Evolutionary conservation across 2,797 vertebrate species (phyloP).

Genomic region (Diplodus puntazzo): DNA sequence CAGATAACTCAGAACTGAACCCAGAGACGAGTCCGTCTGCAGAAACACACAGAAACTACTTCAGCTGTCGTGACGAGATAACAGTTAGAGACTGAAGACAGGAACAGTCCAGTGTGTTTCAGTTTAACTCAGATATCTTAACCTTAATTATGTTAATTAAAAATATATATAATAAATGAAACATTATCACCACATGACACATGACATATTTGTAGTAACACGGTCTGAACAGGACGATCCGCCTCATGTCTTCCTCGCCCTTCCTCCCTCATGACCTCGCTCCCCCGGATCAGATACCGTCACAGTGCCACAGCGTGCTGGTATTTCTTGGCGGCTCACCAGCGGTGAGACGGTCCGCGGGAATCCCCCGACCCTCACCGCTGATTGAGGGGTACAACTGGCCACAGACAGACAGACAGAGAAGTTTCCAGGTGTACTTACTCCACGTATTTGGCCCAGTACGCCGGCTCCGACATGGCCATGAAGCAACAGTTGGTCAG

Average conservation of each 20-base stretch:
- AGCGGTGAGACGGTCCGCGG: not conserved
- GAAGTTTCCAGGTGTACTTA: conserved; percentile 86
- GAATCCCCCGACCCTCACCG: not conserved
- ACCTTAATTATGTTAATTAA: too few relatives aligned
- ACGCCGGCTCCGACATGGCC: conserved; percentile 94
- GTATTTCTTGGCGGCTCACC: not conserved
- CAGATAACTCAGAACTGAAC: too few relatives aligned
- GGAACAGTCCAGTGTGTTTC: too few relatives aligned
- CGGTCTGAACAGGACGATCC: not conserved
- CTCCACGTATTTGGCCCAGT: conserved; percentile 98
- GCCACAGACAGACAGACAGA: conserved; percentile 12
- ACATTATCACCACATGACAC: too few relatives aligned
- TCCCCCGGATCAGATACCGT: not conserved
- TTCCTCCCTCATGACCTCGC: not conserved
- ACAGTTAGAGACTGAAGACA: too few relatives aligned
- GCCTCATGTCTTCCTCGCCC: not conserved
- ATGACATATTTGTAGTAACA: too few relatives aligned
- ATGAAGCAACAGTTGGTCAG: conserved; percentile 99
- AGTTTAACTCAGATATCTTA: too few relatives aligned
- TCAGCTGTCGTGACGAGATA: too few relatives aligned
- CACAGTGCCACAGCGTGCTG: not conserved
- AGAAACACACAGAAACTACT: too few relatives aligned
- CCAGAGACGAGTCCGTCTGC: too few relatives aligned
- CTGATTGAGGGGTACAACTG: not conserved
- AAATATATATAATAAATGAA: too few relatives aligned